phyloP scores from a whole-genome alignment of 1,140 invertebrate genomes.

The Drosophila fuyamai region DNA sequence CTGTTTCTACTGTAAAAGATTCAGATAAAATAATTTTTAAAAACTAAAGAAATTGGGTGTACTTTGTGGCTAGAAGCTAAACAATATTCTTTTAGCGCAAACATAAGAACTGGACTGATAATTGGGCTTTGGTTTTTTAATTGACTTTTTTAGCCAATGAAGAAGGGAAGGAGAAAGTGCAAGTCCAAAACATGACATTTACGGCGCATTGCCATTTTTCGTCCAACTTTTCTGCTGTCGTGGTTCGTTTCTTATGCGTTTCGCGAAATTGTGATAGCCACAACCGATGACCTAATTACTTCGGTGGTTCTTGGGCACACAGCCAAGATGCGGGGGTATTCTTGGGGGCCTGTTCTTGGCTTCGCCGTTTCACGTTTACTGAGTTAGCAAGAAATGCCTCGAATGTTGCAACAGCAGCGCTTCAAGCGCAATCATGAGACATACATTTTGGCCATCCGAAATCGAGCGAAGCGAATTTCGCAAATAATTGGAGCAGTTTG shows the following conservation, averaged over 20 bases:
- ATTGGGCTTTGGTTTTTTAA: no score
- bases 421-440: conserved; percentile 8
- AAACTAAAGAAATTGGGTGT: no score
- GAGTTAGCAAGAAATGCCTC: conserved; percentile 74
- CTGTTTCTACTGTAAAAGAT: neutral
- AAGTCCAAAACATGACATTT: neutral
- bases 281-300: conserved; percentile 65
- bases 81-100: no score
- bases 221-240: conserved; percentile 59
- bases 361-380: conserved; percentile 54
- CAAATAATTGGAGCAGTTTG: conserved; percentile 76
- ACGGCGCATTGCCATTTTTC: neutral
- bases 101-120: no score
- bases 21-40: no score
- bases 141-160: no score
- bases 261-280: conserved; percentile 54
- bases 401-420: conserved; percentile 70
- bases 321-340: conserved; percentile 17
- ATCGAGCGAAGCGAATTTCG: conserved; percentile 41
- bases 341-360: conserved; percentile 31
- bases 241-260: conserved; percentile 51
- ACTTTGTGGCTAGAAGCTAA: no score
- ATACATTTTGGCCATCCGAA: conserved; percentile 15
- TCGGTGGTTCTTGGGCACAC: conserved; percentile 13
- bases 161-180: neutral